Evolutionary conservation across 2,113 vertebrate species (phyloP).

Genomic region (Pangasianodon gigas): DNA sequence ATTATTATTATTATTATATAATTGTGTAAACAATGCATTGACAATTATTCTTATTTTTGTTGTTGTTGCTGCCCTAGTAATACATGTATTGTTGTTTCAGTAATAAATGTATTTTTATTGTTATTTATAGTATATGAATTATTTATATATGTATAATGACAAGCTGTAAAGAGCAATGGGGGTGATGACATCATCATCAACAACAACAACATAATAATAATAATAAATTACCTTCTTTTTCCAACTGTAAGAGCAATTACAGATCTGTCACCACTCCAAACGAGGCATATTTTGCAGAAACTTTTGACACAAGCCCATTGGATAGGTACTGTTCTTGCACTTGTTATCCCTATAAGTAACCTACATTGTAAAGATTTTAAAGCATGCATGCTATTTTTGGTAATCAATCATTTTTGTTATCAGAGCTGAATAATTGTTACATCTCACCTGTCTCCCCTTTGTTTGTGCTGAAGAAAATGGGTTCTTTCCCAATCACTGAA

Average conservation of each 20-base stretch:
- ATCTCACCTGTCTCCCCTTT: not conserved
- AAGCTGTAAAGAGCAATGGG: too few relatives aligned
- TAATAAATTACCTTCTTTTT: not conserved
- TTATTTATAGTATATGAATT: too few relatives aligned
- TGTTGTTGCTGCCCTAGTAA: not conserved
- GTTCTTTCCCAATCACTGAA: conserved; percentile 57
- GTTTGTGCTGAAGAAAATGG: conserved; percentile 54
- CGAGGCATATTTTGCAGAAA: conserved; percentile 45
- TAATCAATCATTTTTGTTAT: not conserved
- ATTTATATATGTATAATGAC: too few relatives aligned
- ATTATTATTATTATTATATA: too few relatives aligned
- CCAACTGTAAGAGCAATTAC: conserved; percentile 23
- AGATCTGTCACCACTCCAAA: conserved; percentile 6
- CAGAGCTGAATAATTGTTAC: not conserved
- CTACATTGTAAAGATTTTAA: not conserved
- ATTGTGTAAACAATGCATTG: too few relatives aligned
- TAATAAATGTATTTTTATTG: not conserved
- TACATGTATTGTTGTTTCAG: not conserved
- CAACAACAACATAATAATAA: not conserved
- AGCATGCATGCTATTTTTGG: not conserved
- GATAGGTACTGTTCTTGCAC: conserved; percentile 34
- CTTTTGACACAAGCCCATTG: conserved; percentile 43
- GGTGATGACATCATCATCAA: too few relatives aligned
- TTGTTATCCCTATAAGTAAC: not conserved
- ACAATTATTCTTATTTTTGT: not conserved